Conservation (phyloP, 35 echinoderm and acorn worm genomes). For the Lytechinus pictus region DNA sequence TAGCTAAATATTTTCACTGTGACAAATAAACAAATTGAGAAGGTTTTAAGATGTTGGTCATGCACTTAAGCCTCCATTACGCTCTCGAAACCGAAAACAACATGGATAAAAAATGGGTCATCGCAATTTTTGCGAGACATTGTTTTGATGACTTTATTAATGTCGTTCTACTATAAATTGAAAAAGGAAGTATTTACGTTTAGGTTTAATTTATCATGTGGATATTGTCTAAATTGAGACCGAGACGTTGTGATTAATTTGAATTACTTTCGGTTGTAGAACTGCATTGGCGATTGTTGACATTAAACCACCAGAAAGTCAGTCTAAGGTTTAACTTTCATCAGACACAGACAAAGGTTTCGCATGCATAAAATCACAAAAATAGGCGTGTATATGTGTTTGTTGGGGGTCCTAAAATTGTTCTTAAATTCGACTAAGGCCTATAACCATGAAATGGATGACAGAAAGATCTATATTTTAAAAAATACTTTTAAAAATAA, state of each 20-base stretch:
- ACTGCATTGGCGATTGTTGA: not conserved
- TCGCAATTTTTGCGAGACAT: not conserved
- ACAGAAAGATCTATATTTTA: too few relatives aligned
- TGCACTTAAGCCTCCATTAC: not conserved
- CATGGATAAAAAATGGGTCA: not conserved
- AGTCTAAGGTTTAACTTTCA: not conserved
- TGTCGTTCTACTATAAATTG: not conserved
- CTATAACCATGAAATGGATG: too few relatives aligned
- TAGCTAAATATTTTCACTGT: not conserved
- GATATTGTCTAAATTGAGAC: not conserved
- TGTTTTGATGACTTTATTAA: not conserved
- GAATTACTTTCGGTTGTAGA: not conserved
- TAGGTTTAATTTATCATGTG: not conserved
- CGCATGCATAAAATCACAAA: too few relatives aligned
- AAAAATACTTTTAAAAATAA: too few relatives aligned
- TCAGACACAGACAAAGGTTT: not conserved
- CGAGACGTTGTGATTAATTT: constrained; percentile 3
- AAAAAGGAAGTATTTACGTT: constrained; percentile 6
- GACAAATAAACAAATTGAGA: not conserved
- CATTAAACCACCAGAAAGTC: not conserved
- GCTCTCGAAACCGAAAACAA: not conserved
- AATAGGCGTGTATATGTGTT: too few relatives aligned
- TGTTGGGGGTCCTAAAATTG: too few relatives aligned
- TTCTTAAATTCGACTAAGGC: too few relatives aligned
- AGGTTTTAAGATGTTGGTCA: not conserved